Conservation (phyloP, 2,888 invertebrate genomes). For the Trichogramma evanescens region DNA sequence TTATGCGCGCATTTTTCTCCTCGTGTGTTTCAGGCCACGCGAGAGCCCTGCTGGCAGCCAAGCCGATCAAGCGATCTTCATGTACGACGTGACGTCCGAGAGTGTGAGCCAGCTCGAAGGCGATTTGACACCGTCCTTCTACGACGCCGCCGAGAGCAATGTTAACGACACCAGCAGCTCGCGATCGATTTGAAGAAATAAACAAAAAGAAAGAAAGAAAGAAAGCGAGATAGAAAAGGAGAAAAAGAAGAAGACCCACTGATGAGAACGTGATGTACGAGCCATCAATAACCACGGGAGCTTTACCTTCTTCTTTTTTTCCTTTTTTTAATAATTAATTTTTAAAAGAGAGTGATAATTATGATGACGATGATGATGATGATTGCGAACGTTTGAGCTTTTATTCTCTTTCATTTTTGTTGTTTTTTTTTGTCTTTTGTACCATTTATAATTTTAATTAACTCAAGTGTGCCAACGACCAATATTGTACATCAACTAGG, state of each 20-base stretch:
- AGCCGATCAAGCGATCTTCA: constrained; percentile 71
- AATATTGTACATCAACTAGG: too few species aligned
- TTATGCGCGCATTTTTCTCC: too few species aligned
- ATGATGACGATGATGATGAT: not conserved
- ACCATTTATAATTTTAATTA: too few species aligned
- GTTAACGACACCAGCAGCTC: constrained; percentile 47
- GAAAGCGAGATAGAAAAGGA: not conserved
- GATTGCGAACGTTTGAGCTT: not conserved
- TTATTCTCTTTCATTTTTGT: too few species aligned
- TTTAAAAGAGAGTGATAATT: not conserved
- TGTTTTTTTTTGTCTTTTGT: too few species aligned
- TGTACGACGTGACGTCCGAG: constrained; percentile 73
- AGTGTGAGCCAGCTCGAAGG: constrained; percentile 72
- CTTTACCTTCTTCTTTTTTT: not conserved
- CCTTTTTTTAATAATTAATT: not conserved
- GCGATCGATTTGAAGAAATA: not conserved
- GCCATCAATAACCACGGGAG: too few species aligned
- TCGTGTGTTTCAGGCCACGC: constrained; percentile 47
- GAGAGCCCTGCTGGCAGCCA: constrained; percentile 33
- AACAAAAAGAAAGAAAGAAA: not conserved
- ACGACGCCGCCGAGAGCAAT: constrained; percentile 81
- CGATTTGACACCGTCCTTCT: constrained; percentile 76
- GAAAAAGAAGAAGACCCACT: not conserved
- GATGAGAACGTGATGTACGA: too few species aligned
- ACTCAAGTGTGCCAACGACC: too few species aligned